Conservation (phyloP, 2,797 vertebrate species). For the Lepilemur ruficaudatus region DNA sequence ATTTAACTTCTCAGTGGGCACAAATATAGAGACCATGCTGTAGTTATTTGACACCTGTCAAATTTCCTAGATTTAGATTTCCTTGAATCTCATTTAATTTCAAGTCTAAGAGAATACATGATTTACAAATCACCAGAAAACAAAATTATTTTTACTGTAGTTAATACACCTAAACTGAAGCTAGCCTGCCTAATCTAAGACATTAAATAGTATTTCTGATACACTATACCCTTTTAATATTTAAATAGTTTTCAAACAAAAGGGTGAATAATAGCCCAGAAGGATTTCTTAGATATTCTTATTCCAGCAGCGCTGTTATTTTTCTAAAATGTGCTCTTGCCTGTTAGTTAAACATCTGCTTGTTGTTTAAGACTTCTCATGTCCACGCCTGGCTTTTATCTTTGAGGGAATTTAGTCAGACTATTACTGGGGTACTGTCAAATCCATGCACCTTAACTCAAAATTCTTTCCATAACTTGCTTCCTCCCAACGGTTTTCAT, state of each 20-base stretch:
- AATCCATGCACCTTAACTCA: background rate
- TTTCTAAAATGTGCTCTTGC: background rate
- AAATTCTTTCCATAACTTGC: background rate
- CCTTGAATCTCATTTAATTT: background rate
- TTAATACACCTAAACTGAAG: background rate
- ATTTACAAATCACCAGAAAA: background rate
- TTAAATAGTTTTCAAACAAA: background rate
- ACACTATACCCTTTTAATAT: background rate
- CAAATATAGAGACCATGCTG: rapidly evolving
- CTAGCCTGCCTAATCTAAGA: background rate
- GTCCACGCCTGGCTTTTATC: background rate
- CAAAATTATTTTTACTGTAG: background rate
- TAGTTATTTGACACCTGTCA: background rate
- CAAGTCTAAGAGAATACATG: background rate
- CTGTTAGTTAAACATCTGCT: background rate
- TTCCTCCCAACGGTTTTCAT: background rate
- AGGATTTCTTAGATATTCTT: background rate
- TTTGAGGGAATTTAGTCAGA: background rate
- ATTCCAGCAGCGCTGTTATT: background rate
- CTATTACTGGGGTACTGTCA: background rate
- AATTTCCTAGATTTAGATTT: background rate
- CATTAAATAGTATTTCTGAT: background rate
- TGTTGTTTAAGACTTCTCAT: background rate
- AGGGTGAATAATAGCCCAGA: background rate
- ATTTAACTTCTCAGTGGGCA: background rate